Base-by-base conservation (phyloP, 1,140 invertebrate species). In the Harpegnathos saltator region DNA sequence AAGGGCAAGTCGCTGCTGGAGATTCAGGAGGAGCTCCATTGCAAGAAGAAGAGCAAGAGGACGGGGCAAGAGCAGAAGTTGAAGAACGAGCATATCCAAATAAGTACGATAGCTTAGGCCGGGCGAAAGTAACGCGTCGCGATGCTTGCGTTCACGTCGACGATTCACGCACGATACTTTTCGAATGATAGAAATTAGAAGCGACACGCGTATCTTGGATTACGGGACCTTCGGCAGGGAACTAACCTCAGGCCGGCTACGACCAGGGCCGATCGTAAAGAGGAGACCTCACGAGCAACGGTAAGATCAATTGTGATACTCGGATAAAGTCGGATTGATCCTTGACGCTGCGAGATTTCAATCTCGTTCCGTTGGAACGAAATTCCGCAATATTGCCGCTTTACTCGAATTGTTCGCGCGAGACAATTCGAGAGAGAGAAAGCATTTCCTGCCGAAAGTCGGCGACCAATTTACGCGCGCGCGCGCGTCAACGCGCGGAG, bases 1-100 rank as follows among this genome's bases (percentile, higher is more conserved):
- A 97, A 96, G 87, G 96, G 96, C 0, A 95, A 95, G 82, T 95
- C 91, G 15, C 88, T 97, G 58, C 94, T 97, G 75, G 96, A 97
- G 86, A 96, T 97, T 54, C 95, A 96, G 71, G 93, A 95, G 59
- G 90, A 94, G 59, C 78, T 95, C 0, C 92, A 92, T 44, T 91
- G 90, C n/a, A 86, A 89, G 29, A 82, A 74, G n/a, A 85, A 87
- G 22, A 66, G 62, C 14, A 54, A 78, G n/a, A 78, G 19, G 4
- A 54, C 54, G 22, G 86, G 33, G 22, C 0, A 17, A n/a, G 86
- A 48, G 22, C 0, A 17, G 24, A 63, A 14, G n/a, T 4, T 1
- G 0, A 80, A 80, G 19, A 19, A n/a, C 12, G 15, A 29, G 17
- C 58, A 84, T 22, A 58, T 82, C 0, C 22, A 68, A 17, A 58